Evolutionary conservation across 2,113 vertebrate species (phyloP).

Genomic region (Thermophis baileyi): DNA sequence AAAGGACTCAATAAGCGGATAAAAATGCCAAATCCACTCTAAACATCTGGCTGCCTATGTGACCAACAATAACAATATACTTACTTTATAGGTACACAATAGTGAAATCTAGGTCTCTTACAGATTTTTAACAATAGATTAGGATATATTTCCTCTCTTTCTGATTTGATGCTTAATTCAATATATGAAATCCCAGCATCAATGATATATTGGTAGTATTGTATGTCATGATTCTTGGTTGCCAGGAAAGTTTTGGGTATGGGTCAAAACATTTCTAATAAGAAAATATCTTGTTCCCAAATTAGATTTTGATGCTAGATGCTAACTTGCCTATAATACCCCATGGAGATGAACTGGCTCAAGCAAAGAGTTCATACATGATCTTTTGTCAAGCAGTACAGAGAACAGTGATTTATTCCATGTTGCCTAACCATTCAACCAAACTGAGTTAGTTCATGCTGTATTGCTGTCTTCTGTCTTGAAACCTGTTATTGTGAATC

Average conservation of each 20-base stretch:
- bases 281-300: not conserved
- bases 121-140: not conserved
- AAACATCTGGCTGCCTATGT: no score
- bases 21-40: not conserved
- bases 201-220: not conserved
- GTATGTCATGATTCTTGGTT: not conserved
- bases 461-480: conserved; percentile 44
- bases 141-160: conserved; percentile 17
- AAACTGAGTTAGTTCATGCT: conserved; percentile 36
- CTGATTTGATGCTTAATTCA: not conserved
- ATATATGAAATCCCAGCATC: not conserved
- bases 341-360: conserved; percentile 4
- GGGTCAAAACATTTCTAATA: not conserved
- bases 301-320: conserved; percentile 36
- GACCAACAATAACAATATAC: not conserved
- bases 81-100: not conserved
- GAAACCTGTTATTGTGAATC: conserved; percentile 37
- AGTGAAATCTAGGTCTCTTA: not conserved
- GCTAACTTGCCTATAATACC: conserved; percentile 31
- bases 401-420: conserved; percentile 52
- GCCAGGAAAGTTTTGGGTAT: not conserved
- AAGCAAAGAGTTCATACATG: conserved; percentile 27
- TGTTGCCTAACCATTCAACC: conserved; percentile 46
- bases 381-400: conserved; percentile 23
- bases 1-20: not conserved